Base-by-base conservation (phyloP, 2,113 vertebrate species). In the Pollimyrus isidori region DNA sequence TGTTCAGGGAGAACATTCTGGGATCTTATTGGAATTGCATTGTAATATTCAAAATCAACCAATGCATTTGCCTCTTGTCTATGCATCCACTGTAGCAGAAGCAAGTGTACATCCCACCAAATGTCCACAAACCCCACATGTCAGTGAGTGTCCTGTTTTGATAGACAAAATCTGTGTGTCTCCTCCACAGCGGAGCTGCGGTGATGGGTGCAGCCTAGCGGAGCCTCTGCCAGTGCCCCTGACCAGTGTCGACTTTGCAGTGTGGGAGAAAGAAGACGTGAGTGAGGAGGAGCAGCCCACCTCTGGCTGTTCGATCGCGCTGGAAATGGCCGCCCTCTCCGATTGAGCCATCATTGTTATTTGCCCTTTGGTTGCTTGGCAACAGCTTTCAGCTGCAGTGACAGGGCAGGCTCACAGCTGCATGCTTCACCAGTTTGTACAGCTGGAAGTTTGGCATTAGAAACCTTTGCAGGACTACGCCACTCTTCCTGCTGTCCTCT, bases 181-280 rank as follows among this genome's bases (percentile, higher is more conserved):
- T 23, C 7, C 35, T 46, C 90, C 87, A 10, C 89, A 96, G 95
- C 94, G 91, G 90, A 91, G 91, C 30, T 96, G 95, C 80, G 92
- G 91, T 90, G 95, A 95, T 88, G 95, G 93, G 91, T 96, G 95
- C 49, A 92, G 80, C 80, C 91, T 95, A 58, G 91, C 92, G 7
- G 90, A 93, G 82, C 90, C 94, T 1, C 92, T 95, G 92, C 93
- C 93, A 30, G 94, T 96, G 90, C 96, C 96, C 48, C 93, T 94
- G 92, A 95, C 95, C 89, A 94, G 85, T 88, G 94, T 96, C 0
- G 94, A 95, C 91, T 94, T 94, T 90, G 91, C 92, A 49, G 93
- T 95, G 62, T 96, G 95, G 96, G 95, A 96, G 87, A 94, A 90
- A 53, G 95, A 95, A 95, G 94, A 92, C 91, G 96, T 96, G 90